phyloP scores from a whole-genome alignment of 2,113 vertebrate species.

The Symphodus melops region DNA sequence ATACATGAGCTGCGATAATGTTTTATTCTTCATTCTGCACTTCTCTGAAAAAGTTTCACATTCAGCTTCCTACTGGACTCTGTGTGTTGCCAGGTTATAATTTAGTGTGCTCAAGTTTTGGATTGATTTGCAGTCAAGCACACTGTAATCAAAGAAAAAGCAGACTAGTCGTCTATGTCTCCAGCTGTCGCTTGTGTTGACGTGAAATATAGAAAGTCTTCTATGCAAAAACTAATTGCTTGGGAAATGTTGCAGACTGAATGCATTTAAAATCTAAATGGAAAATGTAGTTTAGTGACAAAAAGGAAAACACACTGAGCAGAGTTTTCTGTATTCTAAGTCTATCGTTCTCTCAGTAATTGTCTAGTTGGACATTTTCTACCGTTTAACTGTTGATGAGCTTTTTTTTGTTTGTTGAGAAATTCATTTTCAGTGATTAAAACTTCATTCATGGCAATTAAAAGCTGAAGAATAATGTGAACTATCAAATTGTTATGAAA shows the following conservation, averaged over 20 bases:
- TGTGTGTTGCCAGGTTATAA: not conserved
- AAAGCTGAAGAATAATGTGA: not conserved
- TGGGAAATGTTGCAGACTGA: not conserved
- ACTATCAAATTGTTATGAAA: slow-evolving; percentile 19
- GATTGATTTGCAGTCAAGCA: slow-evolving; percentile 15
- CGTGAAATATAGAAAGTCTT: not conserved
- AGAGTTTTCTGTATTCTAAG: not conserved
- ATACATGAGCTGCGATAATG: not conserved
- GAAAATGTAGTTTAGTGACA: not conserved
- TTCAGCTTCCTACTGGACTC: not conserved
- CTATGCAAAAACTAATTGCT: no score
- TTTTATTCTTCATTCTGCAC: not conserved
- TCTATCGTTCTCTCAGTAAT: not conserved
- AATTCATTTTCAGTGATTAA: not conserved
- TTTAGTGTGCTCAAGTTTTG: not conserved
- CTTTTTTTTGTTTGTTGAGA: not conserved
- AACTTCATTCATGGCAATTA: not conserved
- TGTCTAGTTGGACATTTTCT: not conserved
- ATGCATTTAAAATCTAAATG: not conserved
- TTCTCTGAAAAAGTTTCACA: not conserved
- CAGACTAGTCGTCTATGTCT: slow-evolving; percentile 5
- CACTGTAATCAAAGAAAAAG: slow-evolving; percentile 10
- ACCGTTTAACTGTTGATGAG: not conserved
- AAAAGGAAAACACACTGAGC: not conserved
- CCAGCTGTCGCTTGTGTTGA: slow-evolving; percentile 14